Conservation (phyloP, 2,113 vertebrate species). For the Misgurnus anguillicaudatus region DNA sequence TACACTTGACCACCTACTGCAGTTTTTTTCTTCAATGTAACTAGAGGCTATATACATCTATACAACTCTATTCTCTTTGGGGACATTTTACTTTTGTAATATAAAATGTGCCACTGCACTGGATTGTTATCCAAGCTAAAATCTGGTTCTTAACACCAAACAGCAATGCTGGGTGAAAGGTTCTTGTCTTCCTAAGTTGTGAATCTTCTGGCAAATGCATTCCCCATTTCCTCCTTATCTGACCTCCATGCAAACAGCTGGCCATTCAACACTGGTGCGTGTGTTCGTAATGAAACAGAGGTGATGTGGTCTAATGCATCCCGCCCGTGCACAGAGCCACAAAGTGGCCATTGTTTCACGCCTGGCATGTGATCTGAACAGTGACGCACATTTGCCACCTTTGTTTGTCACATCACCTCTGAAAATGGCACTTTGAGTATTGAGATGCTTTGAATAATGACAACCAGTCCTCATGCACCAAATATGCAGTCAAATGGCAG, state of each 20-base stretch:
- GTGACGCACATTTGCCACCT: conserved; percentile 45
- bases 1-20: background rate
- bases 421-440: background rate
- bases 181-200: background rate
- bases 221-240: conserved; percentile 18
- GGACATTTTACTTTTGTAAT: too few species aligned
- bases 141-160: too few species aligned
- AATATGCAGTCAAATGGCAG: background rate
- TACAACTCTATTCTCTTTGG: too few species aligned
- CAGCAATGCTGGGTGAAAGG: too few species aligned
- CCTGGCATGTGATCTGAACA: conserved; percentile 58
- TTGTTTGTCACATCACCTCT: conserved; percentile 31
- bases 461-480: background rate
- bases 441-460: too few species aligned
- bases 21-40: background rate
- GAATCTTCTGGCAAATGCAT: background rate
- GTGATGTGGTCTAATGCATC: conserved; percentile 29
- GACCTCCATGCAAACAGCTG: conserved; percentile 1
- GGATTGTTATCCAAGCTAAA: too few species aligned
- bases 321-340: conserved; percentile 49
- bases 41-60: too few species aligned
- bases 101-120: too few species aligned
- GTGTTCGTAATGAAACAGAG: conserved; percentile 29
- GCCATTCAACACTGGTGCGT: background rate
- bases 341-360: conserved; percentile 63